Percentiles rank a stretch among this genome's conserved stretches.
phyloP scores from a whole-genome alignment of 2,797 vertebrate genomes.

The Tachyglossus aculeatus region DNA sequence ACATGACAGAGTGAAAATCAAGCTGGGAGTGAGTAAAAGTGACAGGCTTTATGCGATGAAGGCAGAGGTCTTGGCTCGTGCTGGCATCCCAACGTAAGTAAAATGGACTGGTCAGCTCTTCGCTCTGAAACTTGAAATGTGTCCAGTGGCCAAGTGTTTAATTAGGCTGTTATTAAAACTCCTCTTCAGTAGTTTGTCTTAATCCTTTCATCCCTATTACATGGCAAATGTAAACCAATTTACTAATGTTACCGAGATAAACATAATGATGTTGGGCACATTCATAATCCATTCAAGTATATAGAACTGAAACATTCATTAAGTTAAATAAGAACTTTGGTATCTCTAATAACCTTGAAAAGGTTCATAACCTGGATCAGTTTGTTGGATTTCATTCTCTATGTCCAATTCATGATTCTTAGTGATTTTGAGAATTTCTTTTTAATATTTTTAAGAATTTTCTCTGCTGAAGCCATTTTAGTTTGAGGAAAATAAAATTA shows the following conservation, averaged over 20 bases:
- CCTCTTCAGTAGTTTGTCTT: constrained; percentile 1
- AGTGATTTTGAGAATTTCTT: constrained; percentile 74
- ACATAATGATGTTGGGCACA: accelerated
- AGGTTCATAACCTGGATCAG: constrained; percentile 59
- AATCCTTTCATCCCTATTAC: constrained; percentile 23
- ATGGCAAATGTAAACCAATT: constrained; percentile 1
- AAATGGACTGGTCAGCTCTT: constrained; percentile 22
- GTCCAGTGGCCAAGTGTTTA: constrained; percentile 22
- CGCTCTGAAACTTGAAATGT: neutral
- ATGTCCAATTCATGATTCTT: constrained; percentile 75
- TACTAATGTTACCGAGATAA: neutral
- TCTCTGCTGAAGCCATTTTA: constrained; percentile 55
- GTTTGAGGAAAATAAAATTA: constrained; percentile 56
- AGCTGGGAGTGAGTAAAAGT: constrained; percentile 97
- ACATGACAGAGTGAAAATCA: constrained; percentile 98
- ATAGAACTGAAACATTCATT: constrained; percentile 21
- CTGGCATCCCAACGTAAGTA: constrained; percentile 96
- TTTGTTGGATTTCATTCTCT: constrained; percentile 64
- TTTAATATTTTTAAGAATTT: constrained; percentile 46
- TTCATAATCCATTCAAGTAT: neutral
- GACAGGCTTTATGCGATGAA: constrained; percentile 98
- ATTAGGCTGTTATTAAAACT: constrained; percentile 20
- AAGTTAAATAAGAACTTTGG: constrained; percentile 41
- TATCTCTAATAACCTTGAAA: constrained; percentile 39
- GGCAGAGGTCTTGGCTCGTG: constrained; percentile 95